Conservation (phyloP, 2,113 vertebrate genomes). For the Brachionichthys hirsutus region DNA sequence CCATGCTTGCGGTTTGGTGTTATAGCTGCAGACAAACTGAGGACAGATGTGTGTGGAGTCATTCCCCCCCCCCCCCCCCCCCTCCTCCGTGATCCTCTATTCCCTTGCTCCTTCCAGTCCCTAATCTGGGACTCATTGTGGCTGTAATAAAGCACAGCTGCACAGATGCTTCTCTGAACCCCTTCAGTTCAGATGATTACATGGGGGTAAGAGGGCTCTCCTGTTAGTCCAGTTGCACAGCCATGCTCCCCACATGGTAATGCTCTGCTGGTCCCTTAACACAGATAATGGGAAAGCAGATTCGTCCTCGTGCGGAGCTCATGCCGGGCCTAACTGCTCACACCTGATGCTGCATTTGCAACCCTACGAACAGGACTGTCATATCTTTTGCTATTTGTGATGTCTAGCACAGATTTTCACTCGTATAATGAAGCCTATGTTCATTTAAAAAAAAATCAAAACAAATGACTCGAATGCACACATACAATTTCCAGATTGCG, state of each 20-base stretch:
- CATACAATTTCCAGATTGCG: not conserved
- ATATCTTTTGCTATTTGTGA: constrained; percentile 15
- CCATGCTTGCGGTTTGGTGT: constrained; percentile 70
- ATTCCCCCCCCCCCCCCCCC: constrained; percentile 1
- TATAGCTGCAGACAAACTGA: constrained; percentile 70
- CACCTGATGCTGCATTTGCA: constrained; percentile 49
- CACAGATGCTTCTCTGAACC: constrained; percentile 67
- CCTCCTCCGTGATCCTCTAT: constrained; percentile 26
- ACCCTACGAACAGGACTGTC: not conserved
- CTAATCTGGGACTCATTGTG: constrained; percentile 79
- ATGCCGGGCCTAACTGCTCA: constrained; percentile 56
- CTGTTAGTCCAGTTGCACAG: constrained; percentile 51
- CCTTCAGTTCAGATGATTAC: constrained; percentile 70
- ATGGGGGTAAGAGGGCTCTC: constrained; percentile 51
- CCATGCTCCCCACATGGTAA: constrained; percentile 45
- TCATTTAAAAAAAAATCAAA: no score
- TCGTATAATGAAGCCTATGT: not conserved
- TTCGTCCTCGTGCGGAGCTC: constrained; percentile 41
- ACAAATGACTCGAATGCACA: not conserved
- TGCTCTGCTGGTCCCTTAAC: constrained; percentile 40
- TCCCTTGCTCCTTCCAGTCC: constrained; percentile 48
- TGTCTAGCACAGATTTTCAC: not conserved
- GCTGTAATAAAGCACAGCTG: constrained; percentile 78
- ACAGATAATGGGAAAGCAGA: constrained; percentile 44
- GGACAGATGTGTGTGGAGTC: constrained; percentile 75